Evolutionary conservation across 2,797 vertebrate species (phyloP), one percentile per base, ranked within the genome.

Genomic region (Tenualosa ilisha): DNA sequence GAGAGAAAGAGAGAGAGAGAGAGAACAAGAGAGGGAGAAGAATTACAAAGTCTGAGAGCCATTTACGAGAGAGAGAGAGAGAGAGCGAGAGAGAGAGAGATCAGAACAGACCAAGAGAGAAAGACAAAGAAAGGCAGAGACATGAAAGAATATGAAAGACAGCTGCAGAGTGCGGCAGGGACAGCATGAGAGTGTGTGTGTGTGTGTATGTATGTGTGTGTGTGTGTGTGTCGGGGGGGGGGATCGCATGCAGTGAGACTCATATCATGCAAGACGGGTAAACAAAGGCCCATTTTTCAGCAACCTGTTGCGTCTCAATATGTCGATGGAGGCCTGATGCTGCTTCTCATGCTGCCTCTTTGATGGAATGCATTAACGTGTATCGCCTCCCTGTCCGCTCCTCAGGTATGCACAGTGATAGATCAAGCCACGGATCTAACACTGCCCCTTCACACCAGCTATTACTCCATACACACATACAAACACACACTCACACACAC

Each of bases 281-380:
- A 75, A 75, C 68, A 75, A 75, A 75, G 68, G 13, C 12, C 17
- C 68, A 75, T 40, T 75, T 43, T 75, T 20, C 68, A 17, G 68
- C 68, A 6, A 31, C 68, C 68, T 40, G 68, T 72, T 40, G 68
- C 68, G 37, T 75, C 17, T 75, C 68, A 75, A 75, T 75, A 75
- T 75, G 68, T 40, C 31, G 13, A 31, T 31, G 24, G 11, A 0
- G 63, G 63, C 68, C 13, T 43, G 68, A 43, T 75, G 68, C 37
- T 75, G 68, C 3, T 26, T 75, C 68, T 43, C 68, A 40, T 20
- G 68, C 68, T 75, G 68, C 68, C 68, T 75, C 68, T 75, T 40
- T 75, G 68, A 75, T 75, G 68, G 68, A 75, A 20, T 43, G 37
- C 37, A 43, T 75, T 40, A 75, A 40, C 31, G 5, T 12, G 63